Conservation (phyloP, 2,113 vertebrate genomes). For the Podocnemis expansa region DNA sequence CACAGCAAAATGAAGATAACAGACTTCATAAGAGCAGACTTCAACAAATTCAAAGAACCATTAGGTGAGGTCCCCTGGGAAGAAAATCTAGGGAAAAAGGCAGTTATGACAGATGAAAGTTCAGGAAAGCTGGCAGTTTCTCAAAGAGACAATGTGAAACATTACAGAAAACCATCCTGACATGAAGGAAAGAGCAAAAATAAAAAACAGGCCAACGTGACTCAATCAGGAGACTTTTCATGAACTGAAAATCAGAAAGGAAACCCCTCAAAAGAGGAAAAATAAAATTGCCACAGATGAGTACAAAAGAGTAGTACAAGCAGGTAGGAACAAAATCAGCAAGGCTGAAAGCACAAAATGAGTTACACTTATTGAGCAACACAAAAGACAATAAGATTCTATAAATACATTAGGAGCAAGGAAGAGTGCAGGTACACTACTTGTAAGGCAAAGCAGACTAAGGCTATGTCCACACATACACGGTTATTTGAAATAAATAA, state of each 20-base stretch:
- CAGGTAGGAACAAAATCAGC: background rate
- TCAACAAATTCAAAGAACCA: background rate
- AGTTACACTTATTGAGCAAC: background rate
- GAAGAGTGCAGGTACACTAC: background rate
- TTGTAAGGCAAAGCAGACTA: background rate
- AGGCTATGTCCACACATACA: no score
- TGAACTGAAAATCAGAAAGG: background rate
- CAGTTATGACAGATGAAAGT: background rate
- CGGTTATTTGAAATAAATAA: no score
- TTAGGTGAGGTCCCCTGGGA: background rate
- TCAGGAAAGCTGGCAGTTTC: background rate
- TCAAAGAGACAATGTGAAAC: no score
- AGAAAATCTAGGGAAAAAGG: background rate
- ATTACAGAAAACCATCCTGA: background rate
- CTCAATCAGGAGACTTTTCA: background rate
- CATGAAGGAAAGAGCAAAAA: background rate
- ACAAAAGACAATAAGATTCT: background rate
- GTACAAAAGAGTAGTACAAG: background rate
- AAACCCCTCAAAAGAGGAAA: background rate
- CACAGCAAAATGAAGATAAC: background rate
- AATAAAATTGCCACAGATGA: background rate
- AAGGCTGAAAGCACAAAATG: background rate
- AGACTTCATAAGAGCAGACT: background rate
- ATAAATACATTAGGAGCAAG: background rate
- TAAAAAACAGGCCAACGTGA: background rate